Conservation (phyloP, 2,888 invertebrate genomes). For the Calameuta pallipes region DNA sequence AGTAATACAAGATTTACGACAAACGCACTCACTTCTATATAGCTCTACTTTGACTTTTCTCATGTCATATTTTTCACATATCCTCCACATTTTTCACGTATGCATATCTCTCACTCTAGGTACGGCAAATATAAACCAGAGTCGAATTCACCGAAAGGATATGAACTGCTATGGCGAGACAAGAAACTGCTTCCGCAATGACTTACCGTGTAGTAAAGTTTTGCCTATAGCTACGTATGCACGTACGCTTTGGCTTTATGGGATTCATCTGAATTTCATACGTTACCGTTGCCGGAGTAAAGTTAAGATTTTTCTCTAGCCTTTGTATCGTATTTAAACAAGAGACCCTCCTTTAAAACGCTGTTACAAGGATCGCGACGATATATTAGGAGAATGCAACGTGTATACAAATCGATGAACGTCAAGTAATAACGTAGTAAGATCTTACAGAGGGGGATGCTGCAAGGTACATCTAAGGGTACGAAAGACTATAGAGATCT, state of each 20-base stretch:
- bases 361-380: neutral
- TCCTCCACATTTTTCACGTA: too few species aligned
- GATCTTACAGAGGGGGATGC: neutral
- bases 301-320: neutral
- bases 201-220: neutral
- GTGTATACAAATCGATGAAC: neutral
- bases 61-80: neutral
- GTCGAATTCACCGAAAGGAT: neutral
- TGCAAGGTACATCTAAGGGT: neutral
- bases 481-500: neutral
- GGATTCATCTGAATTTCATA: neutral
- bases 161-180: neutral
- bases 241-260: neutral
- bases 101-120: neutral
- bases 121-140: neutral
- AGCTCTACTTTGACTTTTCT: neutral
- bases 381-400: neutral
- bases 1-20: neutral
- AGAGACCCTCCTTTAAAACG: neutral
- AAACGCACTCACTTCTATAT: neutral
- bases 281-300: neutral
- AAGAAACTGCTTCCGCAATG: neutral
- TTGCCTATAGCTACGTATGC: neutral
- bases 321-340: neutral
- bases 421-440: neutral